Percentiles rank a stretch among this genome's conserved stretches.
These are phyloP conservation scores for Scaptomyza polygonia DNA, from an alignment of 2,888 invertebrate species.

Conservation along the genomic window DNA sequence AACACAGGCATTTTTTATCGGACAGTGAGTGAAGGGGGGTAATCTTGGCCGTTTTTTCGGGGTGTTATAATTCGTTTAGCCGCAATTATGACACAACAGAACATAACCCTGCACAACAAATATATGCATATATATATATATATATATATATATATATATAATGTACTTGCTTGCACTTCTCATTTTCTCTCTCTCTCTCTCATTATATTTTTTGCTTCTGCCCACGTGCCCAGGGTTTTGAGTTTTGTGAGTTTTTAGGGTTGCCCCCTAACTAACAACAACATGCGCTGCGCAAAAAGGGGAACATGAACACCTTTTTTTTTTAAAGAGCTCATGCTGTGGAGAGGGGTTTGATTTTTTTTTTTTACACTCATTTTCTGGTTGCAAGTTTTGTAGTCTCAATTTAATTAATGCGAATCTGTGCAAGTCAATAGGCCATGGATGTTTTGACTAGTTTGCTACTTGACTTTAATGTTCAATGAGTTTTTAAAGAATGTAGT, in stretches of 20 bases:
- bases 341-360: not conserved
- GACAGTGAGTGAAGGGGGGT: slow-evolving; percentile 4
- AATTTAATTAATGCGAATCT: slow-evolving; percentile 28
- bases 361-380: slow-evolving; percentile 12
- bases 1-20: slow-evolving; percentile 19
- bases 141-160: not conserved
- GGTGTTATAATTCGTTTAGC: slow-evolving; percentile 81
- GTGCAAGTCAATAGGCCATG: slow-evolving; percentile 9
- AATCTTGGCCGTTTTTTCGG: slow-evolving; percentile 58
- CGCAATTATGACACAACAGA: slow-evolving; percentile 78
- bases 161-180: slow-evolving; percentile 29
- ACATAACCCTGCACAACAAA: slow-evolving; percentile 45
- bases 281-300: slow-evolving; percentile 18
- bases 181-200: not conserved
- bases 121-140: not conserved
- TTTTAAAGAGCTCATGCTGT: slow-evolving; percentile 27
- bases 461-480: not conserved
- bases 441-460: not conserved
- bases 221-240: slow-evolving; percentile 62
- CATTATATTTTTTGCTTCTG: slow-evolving; percentile 19
- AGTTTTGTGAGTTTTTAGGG: slow-evolving; percentile 12
- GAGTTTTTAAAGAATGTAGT: not conserved
- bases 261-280: slow-evolving; percentile 46
- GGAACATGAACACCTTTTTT: slow-evolving; percentile 23
- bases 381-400: slow-evolving; percentile 43